Base-by-base conservation (phyloP, 2,888 invertebrate genomes). In the Clunio marinus region DNA sequence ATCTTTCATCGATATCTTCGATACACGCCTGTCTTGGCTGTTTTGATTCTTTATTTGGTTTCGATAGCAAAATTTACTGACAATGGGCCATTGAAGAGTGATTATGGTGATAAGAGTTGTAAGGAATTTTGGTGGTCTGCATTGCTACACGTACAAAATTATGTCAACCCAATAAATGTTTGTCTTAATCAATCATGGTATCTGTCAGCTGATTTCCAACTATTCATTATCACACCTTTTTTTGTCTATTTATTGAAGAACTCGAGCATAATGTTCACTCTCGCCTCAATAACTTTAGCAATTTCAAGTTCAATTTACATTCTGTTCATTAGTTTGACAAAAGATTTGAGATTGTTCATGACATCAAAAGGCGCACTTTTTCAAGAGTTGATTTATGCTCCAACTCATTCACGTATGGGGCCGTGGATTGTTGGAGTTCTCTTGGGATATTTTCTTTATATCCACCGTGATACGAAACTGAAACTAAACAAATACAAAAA, bases 151-250 rank as follows among this genome's bases (percentile, higher is more conserved):
- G 74, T 82, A 7, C 81, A 82, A 71, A 82, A 82, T 71, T 81
- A 80, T 70, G 76, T 75, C 25, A 76, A 75, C 68, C 75, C 74
- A 27, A 73, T 75, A 15, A 72, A 74, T 62, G 75, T 77, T 80
- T 85, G 84, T 73, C 73, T 84, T 37, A 77, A 78, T 28, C 84
- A 83, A 72, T 79, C 82, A 0, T 85, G 85, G 84, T 84, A 84
- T 71, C 73, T 85, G 37, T 80, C 83, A 2, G 81, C 83, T 10
- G 84, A 84, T 71, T 83, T 82, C 72, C 84, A 85, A 72, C 73
- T 84, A 41, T 84, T 81, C 15, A 76, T 82, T 72, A 69, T 84
- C 10, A 82, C 84, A 1, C 84, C 84, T 1, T 71, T 84, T 1
- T 75, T 84, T 68, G 75, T 84, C 1, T 80, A 81, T 68, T 80